These are phyloP conservation scores for Oceanites oceanicus DNA, from an alignment of 2,113 vertebrate genomes.

Conservation along the genomic window DNA sequence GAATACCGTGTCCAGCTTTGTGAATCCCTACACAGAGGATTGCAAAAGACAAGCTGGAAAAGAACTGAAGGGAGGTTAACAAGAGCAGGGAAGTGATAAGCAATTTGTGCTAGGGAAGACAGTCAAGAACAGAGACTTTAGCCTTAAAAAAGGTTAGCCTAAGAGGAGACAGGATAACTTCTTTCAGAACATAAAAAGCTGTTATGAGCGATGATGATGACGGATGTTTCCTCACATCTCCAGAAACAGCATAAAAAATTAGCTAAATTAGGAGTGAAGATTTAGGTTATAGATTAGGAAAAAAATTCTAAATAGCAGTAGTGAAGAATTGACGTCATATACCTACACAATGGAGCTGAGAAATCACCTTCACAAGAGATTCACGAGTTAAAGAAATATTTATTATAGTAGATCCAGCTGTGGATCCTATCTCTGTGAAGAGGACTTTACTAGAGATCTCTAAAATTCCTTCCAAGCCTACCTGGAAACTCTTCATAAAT, in stretches of 20 bases:
- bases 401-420: background rate
- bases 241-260: background rate
- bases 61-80: background rate
- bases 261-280: background rate
- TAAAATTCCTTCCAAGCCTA: background rate
- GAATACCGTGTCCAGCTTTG: background rate
- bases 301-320: background rate
- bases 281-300: background rate
- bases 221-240: background rate
- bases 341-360: background rate
- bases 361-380: background rate
- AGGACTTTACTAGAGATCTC: background rate
- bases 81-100: background rate
- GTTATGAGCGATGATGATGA: rapidly evolving
- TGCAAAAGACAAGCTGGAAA: background rate
- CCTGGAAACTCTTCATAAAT: background rate
- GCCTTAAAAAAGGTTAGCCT: background rate
- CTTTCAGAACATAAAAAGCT: background rate
- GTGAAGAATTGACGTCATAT: background rate
- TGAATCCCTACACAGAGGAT: background rate
- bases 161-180: background rate
- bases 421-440: background rate
- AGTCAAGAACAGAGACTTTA: background rate
- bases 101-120: background rate
- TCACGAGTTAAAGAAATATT: background rate